Evolutionary conservation across 1,140 invertebrate species (phyloP).

Genomic region (Stratiolaelaps scimitus): DNA sequence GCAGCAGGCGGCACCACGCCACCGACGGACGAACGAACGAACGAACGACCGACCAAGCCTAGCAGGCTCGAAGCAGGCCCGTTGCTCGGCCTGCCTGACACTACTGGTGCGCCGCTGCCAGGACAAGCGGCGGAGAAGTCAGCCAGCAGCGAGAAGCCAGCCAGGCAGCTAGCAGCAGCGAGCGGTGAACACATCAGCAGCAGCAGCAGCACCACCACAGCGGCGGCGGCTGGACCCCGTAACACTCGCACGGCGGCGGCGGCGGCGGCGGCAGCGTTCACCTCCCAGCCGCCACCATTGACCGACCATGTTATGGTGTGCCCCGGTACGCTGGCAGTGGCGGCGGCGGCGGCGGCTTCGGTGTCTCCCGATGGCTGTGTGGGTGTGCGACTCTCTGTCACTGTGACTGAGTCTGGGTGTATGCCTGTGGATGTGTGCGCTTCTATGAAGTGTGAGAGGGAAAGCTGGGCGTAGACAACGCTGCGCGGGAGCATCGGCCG

Average conservation of each 20-base stretch:
- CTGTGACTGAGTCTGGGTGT: no score
- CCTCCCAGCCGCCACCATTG: no score
- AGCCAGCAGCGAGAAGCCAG: background rate
- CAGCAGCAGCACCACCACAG: background rate
- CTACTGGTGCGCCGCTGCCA: no score
- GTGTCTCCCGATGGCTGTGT: background rate
- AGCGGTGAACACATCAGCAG: background rate
- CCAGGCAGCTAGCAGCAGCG: background rate
- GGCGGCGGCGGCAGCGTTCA: conserved; percentile 4
- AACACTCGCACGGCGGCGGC: conserved; percentile 9
- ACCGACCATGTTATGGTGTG: no score
- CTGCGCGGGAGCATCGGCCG: conserved; percentile 24
- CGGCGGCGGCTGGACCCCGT: background rate
- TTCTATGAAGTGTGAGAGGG: background rate
- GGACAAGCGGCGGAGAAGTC: no score
- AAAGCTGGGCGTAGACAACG: background rate
- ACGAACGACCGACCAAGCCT: no score
- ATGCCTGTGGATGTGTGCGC: no score
- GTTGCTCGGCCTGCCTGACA: no score
- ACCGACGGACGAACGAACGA: no score
- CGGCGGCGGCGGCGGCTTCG: conserved; percentile 1
- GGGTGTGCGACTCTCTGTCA: background rate
- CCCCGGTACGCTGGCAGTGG: no score
- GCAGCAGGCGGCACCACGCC: no score
- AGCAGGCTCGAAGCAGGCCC: no score